These are phyloP conservation scores for Halocynthia roretzi DNA, from an alignment of 23 tunicate species.

Conservation along the genomic window DNA sequence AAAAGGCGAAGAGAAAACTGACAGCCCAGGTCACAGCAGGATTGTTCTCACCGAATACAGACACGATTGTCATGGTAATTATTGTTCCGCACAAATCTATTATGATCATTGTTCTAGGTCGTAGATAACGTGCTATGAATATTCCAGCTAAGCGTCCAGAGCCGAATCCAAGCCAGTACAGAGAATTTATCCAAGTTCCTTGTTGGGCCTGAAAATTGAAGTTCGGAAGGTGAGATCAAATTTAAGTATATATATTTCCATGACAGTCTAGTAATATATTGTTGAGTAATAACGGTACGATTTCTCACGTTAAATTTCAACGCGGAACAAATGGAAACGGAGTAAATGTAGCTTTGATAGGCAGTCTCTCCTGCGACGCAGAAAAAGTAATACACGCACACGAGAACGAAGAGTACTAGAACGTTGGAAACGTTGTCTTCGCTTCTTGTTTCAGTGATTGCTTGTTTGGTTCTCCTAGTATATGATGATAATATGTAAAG, in stretches of 20 bases:
- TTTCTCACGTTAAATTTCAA: conserved; percentile 57
- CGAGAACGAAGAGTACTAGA: conserved; percentile 32
- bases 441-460: conserved; percentile 45
- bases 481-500: not conserved
- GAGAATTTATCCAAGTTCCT: conserved; percentile 77
- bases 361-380: conserved; percentile 95
- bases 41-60: conserved; percentile 47
- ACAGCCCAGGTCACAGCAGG: conserved; percentile 77
- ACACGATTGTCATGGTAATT: conserved; percentile 55
- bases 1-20: conserved; percentile 79
- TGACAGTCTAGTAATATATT: not conserved
- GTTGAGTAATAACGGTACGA: not conserved
- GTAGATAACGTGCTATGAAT: conserved; percentile 28
- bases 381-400: conserved; percentile 81
- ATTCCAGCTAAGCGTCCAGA: conserved; percentile 76
- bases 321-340: conserved; percentile 87
- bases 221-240: not conserved
- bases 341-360: conserved; percentile 91
- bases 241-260: not conserved
- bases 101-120: conserved; percentile 51
- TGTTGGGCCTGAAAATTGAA: conserved; percentile 18
- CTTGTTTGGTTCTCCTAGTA: conserved; percentile 10
- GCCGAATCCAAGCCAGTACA: conserved; percentile 93
- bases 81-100: conserved; percentile 72
- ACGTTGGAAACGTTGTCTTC: conserved; percentile 47